These are phyloP conservation scores for Paramisgurnus dabryanus DNA, from an alignment of 2,113 vertebrate genomes.

Conservation along the genomic window DNA sequence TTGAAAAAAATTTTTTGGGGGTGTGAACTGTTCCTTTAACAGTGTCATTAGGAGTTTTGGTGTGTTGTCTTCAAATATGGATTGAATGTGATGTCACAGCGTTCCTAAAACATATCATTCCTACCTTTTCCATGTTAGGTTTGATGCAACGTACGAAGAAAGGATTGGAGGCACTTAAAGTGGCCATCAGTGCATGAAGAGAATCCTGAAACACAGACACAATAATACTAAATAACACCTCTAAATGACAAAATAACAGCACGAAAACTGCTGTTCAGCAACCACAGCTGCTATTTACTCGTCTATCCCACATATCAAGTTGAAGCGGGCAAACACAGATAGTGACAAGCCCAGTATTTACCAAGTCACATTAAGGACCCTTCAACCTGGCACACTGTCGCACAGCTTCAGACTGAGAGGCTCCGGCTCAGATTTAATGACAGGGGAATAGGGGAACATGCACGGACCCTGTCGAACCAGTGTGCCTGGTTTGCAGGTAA, in stretches of 20 bases:
- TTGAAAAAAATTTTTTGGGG: not conserved
- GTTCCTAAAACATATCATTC: conserved; percentile 29
- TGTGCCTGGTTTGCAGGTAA: conserved; percentile 71
- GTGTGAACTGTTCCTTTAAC: not conserved
- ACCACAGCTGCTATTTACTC: conserved; percentile 24
- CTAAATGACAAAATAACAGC: conserved; percentile 22
- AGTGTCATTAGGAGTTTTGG: not conserved
- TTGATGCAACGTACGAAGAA: conserved; percentile 95
- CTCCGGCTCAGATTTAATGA: conserved; percentile 67
- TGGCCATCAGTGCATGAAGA: conserved; percentile 90
- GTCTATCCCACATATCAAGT: not conserved
- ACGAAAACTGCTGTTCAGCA: conserved; percentile 45
- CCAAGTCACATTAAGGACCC: conserved; percentile 51
- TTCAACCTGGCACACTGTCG: conserved; percentile 54
- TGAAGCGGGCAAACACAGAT: conserved; percentile 25
- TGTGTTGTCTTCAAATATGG: not conserved
- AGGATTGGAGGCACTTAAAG: conserved; percentile 86
- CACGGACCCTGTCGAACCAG: conserved; percentile 70
- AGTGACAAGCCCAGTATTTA: conserved; percentile 22
- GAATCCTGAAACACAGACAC: conserved; percentile 76
- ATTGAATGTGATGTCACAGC: not conserved
- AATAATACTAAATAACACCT: conserved; percentile 51
- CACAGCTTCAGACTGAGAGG: conserved; percentile 69
- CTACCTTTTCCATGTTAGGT: conserved; percentile 90
- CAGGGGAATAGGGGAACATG: conserved; percentile 57